Evolutionary conservation across 2,797 vertebrate species (phyloP).

Genomic region (Artibeus lituratus): DNA sequence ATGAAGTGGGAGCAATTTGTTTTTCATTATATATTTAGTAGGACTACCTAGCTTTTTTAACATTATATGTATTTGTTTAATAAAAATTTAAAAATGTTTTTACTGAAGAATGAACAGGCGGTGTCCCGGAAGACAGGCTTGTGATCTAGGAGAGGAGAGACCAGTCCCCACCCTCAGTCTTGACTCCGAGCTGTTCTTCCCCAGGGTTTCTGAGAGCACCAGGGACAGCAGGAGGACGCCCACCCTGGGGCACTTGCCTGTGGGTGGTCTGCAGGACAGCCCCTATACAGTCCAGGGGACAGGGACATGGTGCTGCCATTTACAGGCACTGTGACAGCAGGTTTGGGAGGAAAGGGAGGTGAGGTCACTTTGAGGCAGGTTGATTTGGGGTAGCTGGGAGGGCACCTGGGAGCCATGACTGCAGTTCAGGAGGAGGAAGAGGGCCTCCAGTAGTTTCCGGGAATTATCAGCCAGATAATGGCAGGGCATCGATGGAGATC

Average conservation of each 20-base stretch:
- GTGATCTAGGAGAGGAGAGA: not conserved
- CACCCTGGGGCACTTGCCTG: not conserved
- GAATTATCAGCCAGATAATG: not conserved
- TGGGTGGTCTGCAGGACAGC: not conserved
- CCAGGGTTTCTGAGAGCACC: not conserved
- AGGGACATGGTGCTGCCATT: not conserved
- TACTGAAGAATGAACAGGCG: not conserved
- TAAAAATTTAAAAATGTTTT: slow-evolving; percentile 1
- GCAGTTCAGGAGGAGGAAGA: not conserved
- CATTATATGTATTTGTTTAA: not conserved
- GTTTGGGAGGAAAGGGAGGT: not conserved
- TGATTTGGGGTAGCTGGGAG: not conserved
- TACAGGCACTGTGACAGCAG: not conserved
- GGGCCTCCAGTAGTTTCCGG: not conserved
- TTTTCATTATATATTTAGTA: not conserved
- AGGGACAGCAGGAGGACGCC: not conserved
- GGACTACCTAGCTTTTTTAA: not conserved
- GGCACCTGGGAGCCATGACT: not conserved
- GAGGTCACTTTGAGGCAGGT: not conserved
- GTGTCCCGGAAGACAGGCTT: not conserved
- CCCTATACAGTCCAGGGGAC: not conserved
- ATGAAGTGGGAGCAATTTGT: not conserved
- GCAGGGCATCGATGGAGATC: not conserved
- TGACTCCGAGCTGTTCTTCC: not conserved
- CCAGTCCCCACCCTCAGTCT: not conserved